Base-by-base conservation (phyloP, 2,113 vertebrate species). In the human region DNA sequence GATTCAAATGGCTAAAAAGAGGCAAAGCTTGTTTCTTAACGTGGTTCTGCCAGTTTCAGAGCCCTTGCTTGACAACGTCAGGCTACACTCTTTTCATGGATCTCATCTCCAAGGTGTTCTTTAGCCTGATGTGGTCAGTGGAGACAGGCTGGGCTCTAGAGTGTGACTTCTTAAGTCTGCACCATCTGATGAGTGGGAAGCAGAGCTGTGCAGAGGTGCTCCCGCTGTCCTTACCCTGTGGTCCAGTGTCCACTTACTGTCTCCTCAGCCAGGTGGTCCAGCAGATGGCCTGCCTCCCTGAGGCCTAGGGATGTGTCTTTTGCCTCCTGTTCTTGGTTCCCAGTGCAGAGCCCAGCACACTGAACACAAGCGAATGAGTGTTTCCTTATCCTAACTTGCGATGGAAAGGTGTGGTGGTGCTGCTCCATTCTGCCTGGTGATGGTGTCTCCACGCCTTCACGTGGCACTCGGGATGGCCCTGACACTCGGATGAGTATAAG, bases 391-490 rank as follows among this genome's bases (percentile, higher is more conserved):
- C 45, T 78, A 1, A 8, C 27, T n/a, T 23, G 13, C 25, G 75
- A 13, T 1, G 7, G 18, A 27, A n/a, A 55, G 20, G 17, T 0
- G 0, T 0, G 7, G 84, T 8, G 30, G 25, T 9, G 25, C 40
- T 66, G 14, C 73, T 43, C 22, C 38, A 40, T 64, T 79, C 43
- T 90, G n/a, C 23, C 32, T 66, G 66, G 57, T 66, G 32, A 35
- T 45, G 43, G 0, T 68, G 30, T 70, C 35, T 30, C 20, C 5
- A 8, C 27, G 30, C 55, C 45, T 61, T 40, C 68, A 59, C 27
- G 20, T n/a, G 81, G 13, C 17, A 2, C 6, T 32, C 1, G 7
- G n/a, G 38, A 17, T 84, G 48, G 61, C 30, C 70, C 38, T 68
- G 1, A 68, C 30, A 10, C 48, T 61, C 40, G 17, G 7, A 0